Evolutionary conservation across 2,888 invertebrate genomes (phyloP).

Genomic region (Xestia c-nigrum): DNA sequence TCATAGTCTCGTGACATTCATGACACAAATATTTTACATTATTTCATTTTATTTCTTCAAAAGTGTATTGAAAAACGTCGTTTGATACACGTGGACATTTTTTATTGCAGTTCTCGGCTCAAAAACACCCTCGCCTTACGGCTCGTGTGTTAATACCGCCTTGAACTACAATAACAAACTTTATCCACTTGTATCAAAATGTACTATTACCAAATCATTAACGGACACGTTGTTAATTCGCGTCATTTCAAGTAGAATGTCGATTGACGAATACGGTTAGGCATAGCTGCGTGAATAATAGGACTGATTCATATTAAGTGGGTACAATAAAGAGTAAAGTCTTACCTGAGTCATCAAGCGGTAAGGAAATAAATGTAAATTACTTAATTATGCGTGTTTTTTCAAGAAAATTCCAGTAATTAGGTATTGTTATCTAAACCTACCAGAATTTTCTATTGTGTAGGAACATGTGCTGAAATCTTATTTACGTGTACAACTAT

Average conservation of each 20-base stretch:
- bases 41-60: too few relatives aligned
- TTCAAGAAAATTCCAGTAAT: slow-evolving; percentile 33
- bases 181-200: too few relatives aligned
- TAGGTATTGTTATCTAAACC: background rate
- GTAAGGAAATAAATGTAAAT: slow-evolving; percentile 21
- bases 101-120: too few relatives aligned
- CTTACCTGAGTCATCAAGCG: slow-evolving; percentile 18
- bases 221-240: background rate
- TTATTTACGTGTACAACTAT: background rate
- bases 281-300: slow-evolving; percentile 26
- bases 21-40: too few relatives aligned
- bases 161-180: too few relatives aligned
- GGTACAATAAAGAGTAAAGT: background rate
- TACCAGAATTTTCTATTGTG: slow-evolving; percentile 1
- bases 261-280: background rate
- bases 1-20: too few relatives aligned
- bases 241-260: background rate
- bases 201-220: background rate
- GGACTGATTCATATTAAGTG: slow-evolving; percentile 25
- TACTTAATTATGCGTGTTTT: background rate
- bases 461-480: background rate
- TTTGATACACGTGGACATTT: too few relatives aligned
- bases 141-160: too few relatives aligned
- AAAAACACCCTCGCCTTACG: too few relatives aligned
- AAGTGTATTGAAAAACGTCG: too few relatives aligned